Conservation (phyloP, 2,888 invertebrate species). For the Diarsia mendica region DNA sequence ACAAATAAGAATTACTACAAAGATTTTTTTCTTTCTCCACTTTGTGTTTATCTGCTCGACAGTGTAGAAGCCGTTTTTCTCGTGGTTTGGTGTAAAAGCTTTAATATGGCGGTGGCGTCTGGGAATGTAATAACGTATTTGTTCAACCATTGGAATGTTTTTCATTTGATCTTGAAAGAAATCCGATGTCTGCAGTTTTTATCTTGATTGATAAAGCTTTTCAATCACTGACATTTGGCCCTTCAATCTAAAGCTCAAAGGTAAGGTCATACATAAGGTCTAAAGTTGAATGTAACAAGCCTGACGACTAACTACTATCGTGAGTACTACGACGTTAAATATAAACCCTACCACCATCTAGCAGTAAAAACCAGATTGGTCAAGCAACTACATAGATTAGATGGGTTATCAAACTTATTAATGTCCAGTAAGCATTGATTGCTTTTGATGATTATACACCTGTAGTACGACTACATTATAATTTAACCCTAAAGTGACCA, state of each 20-base stretch:
- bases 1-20: conserved; percentile 62
- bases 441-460: not conserved
- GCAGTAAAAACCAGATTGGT: not conserved
- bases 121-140: conserved; percentile 55
- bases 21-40: conserved; percentile 28
- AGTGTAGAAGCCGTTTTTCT: conserved; percentile 32
- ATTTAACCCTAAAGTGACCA: not conserved
- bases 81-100: conserved; percentile 27
- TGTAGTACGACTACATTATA: not conserved
- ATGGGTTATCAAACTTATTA: not conserved
- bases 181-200: conserved; percentile 20
- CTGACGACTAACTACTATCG: not conserved
- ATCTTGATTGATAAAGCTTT: not conserved
- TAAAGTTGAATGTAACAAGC: not conserved
- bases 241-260: not conserved
- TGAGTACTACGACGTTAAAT: not conserved
- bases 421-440: not conserved
- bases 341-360: not conserved
- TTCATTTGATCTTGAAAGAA: conserved; percentile 42
- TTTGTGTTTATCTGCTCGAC: conserved; percentile 40
- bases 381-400: not conserved
- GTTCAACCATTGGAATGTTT: conserved; percentile 50
- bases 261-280: not conserved
- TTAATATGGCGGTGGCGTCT: conserved; percentile 23
- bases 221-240: not conserved